Evolutionary conservation across 2,888 invertebrate species (phyloP), one percentile per base, ranked within the genome.

Genomic region (Ernsta delagoae): DNA sequence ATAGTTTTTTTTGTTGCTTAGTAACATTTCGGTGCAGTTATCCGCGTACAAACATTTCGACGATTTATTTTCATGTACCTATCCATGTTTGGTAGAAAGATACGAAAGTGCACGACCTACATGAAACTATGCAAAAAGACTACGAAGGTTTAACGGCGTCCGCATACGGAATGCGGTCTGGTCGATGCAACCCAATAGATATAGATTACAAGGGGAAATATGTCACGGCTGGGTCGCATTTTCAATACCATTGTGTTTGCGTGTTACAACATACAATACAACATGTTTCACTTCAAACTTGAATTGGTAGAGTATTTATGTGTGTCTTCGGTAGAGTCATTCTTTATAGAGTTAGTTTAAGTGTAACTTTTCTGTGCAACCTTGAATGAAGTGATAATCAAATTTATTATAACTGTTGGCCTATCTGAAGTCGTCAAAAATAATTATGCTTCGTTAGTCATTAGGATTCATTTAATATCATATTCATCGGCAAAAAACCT

Each of bases 151-250:
- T 63, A 73, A 73, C 80, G 77, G 77, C 75, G 82, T 75, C 75
- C 80, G 83, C 78, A 79, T 72, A 72, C 78, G 89, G 89, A 90
- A 90, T 90, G 90, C 78, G 82, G 89, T 84, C 80, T 77, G 74
- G 82, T 80, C 83, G 76, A 80, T 76, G 73, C 74, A 70, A 80
- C 74, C 78, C 81, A 81, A 83, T 85, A 82, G 79, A 78, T 78
- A 77, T 61, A 65, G 56, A 69, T 63, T 63, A 67, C 54, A 43
- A 54, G 67, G 36, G 54, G 54, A 67, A 61, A 61, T 56, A 56
- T 62, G 62, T 67, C 67, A 61, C 11, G 12, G 54, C 31, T 36
- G 41, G 54, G 31, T 43, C 59, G 53, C 36, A 56, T 45, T 66
- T 53, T 64, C 56, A 64, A 64, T 56, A 56, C n/a, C 41, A 43